Evolutionary conservation across 2,113 vertebrate genomes (phyloP).

Genomic region (Pelecanus crispus): DNA sequence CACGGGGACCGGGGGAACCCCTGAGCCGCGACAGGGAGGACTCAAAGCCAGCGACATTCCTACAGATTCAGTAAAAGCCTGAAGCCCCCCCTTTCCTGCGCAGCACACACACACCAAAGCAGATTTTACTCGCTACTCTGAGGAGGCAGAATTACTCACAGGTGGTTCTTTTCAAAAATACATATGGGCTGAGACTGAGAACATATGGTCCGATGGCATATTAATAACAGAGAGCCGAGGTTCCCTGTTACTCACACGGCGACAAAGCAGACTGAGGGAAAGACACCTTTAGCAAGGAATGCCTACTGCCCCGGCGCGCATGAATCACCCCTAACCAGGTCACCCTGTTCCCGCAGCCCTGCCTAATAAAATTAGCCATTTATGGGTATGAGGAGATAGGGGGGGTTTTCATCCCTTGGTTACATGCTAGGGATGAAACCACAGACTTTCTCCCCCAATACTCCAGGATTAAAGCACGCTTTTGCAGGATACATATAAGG

Average conservation of each 20-base stretch:
- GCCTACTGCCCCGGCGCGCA: not conserved
- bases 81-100: not conserved
- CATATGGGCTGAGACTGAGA: conserved; percentile 24
- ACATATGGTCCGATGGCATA: conserved; percentile 8
- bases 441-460: not conserved
- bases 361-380: not conserved
- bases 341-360: not conserved
- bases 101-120: not conserved
- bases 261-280: conserved; percentile 3
- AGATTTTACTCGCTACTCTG: conserved; percentile 29
- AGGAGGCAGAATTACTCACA: conserved; percentile 55
- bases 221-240: conserved; percentile 10
- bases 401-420: not conserved
- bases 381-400: not conserved
- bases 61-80: not conserved
- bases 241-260: conserved; percentile 20
- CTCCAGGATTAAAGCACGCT: not conserved
- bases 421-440: not conserved
- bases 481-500: not conserved
- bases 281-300: conserved; percentile 1
- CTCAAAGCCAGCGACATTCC: not conserved
- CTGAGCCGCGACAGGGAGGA: not conserved
- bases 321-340: conserved; percentile 25
- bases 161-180: conserved; percentile 60
- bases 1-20: not conserved